These are phyloP conservation scores for Karalla daura DNA, from an alignment of 2,797 vertebrate species.

Conservation along the genomic window DNA sequence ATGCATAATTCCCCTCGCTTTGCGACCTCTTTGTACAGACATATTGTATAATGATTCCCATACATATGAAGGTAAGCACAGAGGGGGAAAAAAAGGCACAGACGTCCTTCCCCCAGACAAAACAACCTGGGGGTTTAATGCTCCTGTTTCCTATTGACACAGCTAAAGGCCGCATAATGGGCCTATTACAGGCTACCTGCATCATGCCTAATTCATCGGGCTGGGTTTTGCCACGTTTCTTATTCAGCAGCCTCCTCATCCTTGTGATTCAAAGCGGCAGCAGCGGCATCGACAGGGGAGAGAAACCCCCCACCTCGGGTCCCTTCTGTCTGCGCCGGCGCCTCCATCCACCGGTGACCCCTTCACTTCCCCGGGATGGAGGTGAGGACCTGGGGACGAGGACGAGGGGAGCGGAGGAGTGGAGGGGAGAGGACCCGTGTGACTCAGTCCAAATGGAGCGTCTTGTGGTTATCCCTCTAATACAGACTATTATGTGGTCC, in stretches of 20 bases:
- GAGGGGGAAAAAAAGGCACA: slow-evolving; percentile 23
- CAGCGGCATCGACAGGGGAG: slow-evolving; percentile 53
- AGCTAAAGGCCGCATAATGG: slow-evolving; percentile 73
- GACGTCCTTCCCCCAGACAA: slow-evolving; percentile 40
- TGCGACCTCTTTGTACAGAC: no score
- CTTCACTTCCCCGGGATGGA: slow-evolving; percentile 59
- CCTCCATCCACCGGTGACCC: slow-evolving; percentile 66
- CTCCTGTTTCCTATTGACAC: slow-evolving; percentile 71
- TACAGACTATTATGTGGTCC: slow-evolving; percentile 98
- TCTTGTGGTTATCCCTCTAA: slow-evolving; percentile 97
- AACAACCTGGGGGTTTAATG: slow-evolving; percentile 44
- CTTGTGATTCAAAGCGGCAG: slow-evolving; percentile 66
- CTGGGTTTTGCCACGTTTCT: slow-evolving; percentile 55
- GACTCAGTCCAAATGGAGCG: slow-evolving; percentile 97
- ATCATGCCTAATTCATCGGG: slow-evolving; percentile 82
- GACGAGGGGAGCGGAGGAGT: slow-evolving; percentile 35
- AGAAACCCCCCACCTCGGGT: slow-evolving; percentile 47
- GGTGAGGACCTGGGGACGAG: slow-evolving; percentile 65
- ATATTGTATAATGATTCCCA: no score
- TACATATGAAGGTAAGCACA: background rate
- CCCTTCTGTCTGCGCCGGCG: slow-evolving; percentile 46
- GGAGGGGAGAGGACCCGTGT: slow-evolving; percentile 81
- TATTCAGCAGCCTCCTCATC: slow-evolving; percentile 73
- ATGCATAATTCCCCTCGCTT: no score
- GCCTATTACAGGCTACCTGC: slow-evolving; percentile 74